phyloP scores from a whole-genome alignment of 2,113 vertebrate genomes.

The Panthera leo region DNA sequence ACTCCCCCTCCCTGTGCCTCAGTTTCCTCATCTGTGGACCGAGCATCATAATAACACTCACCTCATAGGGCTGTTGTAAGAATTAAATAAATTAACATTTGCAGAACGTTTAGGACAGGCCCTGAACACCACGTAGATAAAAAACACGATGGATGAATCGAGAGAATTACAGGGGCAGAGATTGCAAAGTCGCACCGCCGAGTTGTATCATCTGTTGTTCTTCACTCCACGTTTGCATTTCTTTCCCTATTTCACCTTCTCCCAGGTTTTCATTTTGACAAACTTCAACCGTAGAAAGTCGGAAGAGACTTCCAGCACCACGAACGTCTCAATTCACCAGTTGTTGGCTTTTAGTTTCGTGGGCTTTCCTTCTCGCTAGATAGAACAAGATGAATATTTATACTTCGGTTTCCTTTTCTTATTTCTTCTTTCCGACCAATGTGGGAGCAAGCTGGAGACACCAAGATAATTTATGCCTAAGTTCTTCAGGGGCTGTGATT shows the following conservation, averaged over 20 bases:
- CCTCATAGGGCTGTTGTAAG: neutral
- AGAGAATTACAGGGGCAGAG: neutral
- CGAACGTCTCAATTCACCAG: fast-evolving
- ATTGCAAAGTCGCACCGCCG: fast-evolving
- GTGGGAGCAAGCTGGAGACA: neutral
- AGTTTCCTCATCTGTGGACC: neutral
- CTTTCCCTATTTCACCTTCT: neutral
- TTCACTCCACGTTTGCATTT: neutral
- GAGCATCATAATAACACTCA: fast-evolving
- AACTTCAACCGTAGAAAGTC: neutral
- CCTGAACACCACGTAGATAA: neutral
- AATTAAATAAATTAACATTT: neutral
- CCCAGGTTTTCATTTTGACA: neutral
- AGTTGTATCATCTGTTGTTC: fast-evolving
- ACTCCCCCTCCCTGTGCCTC: neutral
- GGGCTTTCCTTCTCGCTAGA: neutral
- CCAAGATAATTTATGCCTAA: neutral
- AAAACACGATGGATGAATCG: fast-evolving
- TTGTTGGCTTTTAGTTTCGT: fast-evolving
- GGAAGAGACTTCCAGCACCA: neutral
- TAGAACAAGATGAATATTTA: neutral
- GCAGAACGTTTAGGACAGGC: neutral
- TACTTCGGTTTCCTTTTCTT: neutral
- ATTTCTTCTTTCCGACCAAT: neutral
- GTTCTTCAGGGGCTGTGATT: neutral